Base-by-base conservation (phyloP, 2,888 invertebrate species). In the Uropetala carovei region DNA sequence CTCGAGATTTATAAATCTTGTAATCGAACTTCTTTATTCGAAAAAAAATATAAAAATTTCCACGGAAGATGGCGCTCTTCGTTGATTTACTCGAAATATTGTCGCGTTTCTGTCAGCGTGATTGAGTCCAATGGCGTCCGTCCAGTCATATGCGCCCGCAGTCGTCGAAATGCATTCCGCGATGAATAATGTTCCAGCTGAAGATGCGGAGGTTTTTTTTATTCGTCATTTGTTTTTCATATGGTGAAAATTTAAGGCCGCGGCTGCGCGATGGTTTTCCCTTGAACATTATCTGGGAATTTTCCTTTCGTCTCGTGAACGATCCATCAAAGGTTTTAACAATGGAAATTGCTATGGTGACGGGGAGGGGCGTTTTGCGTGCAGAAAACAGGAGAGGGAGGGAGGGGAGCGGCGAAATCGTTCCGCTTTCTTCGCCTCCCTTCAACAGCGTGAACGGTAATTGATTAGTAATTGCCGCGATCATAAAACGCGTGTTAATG, bases 401-500 rank as follows among this genome's bases (percentile, higher is more conserved):
- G 75, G 75, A 22, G 75, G 75, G 75, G 75, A 22, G 75, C 9
- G 7, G 75, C 18, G 22, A n/a, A 68, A 68, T n/a, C 16, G 8
- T n/a, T 22, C 8, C 68, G 22, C 27, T 27, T 75, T 27, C 22
- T 75, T 27, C 22, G 9, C 18, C 27, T 75, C 18, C 27, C 13
- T 75, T 5, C n/a, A 3, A 11, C 8, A n/a, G 75, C 27, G 75
- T 75, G 22, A 27, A 27, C 22, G 75, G 75, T 27, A 75, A 75
- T 27, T 75, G 75, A 75, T 75, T 75, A 75, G 75, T 27, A 75
- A 75, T 75, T 75, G 27, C 75, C 13, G 75, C 22, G 75, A 13
- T 22, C 75, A 75, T 75, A 75, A 75, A 75, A 75, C 75, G 27
- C 22, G 75, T 75, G 75, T 75, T 75, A 75, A 27, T 27, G 75